These are phyloP conservation scores for Dysidea cf. avara DNA, from an alignment of 37 sponge, comb jelly and placozoan genomes.

Conservation along the genomic window DNA sequence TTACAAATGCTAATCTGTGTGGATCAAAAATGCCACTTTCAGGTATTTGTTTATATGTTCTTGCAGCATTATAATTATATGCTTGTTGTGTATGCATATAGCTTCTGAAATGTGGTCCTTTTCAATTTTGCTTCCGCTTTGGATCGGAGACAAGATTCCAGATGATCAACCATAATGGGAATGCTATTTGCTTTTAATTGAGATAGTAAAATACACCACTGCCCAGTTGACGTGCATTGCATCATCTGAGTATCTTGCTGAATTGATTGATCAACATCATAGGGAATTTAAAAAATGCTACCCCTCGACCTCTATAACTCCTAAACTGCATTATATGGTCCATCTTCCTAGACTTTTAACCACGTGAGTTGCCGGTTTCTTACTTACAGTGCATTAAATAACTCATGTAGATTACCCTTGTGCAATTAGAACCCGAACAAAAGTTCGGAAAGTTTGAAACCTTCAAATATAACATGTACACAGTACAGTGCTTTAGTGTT, in stretches of 20 bases:
- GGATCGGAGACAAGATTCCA: conserved; percentile 2
- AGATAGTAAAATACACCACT: conserved; percentile 13
- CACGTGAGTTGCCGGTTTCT: conserved; percentile 14
- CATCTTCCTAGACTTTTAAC: conserved; percentile 16
- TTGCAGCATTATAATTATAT: background rate
- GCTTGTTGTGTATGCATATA: background rate
- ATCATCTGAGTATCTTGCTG: conserved; percentile 10
- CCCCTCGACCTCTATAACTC: conserved; percentile 5
- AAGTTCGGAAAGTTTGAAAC: too few species aligned
- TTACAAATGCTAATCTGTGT: too few species aligned
- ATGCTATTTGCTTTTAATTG: conserved; percentile 28
- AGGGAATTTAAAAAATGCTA: conserved; percentile 9
- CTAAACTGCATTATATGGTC: conserved; percentile 37
- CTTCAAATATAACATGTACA: too few species aligned
- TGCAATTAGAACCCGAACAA: too few species aligned
- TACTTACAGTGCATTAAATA: too few species aligned
- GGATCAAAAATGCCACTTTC: conserved; percentile 2
- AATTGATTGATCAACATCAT: conserved; percentile 24
- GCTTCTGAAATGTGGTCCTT: conserved; percentile 14
- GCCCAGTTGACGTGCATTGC: background rate
- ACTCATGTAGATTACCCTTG: too few species aligned
- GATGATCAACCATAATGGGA: conserved; percentile 34
- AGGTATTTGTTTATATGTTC: conserved; percentile 1
- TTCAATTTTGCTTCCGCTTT: conserved; percentile 1
- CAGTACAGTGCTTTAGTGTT: too few species aligned